Evolutionary conservation across 1,140 invertebrate genomes (phyloP).

Genomic region (Drosophila parabipectinata): DNA sequence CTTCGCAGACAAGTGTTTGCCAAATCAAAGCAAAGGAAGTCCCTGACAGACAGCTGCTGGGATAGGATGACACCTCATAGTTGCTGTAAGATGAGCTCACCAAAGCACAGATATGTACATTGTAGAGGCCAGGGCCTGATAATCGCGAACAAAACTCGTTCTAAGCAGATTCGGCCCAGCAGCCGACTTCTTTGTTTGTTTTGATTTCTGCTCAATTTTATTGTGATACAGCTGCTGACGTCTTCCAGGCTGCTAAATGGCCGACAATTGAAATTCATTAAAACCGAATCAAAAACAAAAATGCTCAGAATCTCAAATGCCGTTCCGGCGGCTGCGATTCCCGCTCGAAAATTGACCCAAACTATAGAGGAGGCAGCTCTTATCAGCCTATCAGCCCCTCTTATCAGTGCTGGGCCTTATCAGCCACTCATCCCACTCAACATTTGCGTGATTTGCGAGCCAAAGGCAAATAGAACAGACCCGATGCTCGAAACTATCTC

Average conservation of each 20-base stretch:
- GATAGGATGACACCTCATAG: neutral
- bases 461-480: slow-evolving; percentile 35
- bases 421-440: slow-evolving; percentile 30
- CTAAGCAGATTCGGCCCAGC: slow-evolving; percentile 33
- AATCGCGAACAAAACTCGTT: slow-evolving; percentile 39
- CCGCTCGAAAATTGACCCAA: slow-evolving; percentile 2
- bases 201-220: slow-evolving; percentile 36
- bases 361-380: neutral
- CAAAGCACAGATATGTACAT: neutral
- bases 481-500: neutral
- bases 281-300: slow-evolving; percentile 40
- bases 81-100: slow-evolving; percentile 9
- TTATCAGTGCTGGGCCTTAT: slow-evolving; percentile 22
- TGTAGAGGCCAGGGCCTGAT: slow-evolving; percentile 10
- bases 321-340: slow-evolving; percentile 5
- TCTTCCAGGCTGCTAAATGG: slow-evolving; percentile 44
- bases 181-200: slow-evolving; percentile 33
- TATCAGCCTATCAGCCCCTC: slow-evolving; percentile 3
- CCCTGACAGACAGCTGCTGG: slow-evolving; percentile 37
- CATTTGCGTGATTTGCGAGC: slow-evolving; percentile 36
- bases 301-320: slow-evolving; percentile 4
- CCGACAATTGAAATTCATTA: slow-evolving; percentile 55
- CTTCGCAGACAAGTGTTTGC: slow-evolving; percentile 32
- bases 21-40: slow-evolving; percentile 33
- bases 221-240: slow-evolving; percentile 31